These are phyloP conservation scores for Baronia brevicornis DNA, from an alignment of 2,888 invertebrate genomes.

Conservation along the genomic window DNA sequence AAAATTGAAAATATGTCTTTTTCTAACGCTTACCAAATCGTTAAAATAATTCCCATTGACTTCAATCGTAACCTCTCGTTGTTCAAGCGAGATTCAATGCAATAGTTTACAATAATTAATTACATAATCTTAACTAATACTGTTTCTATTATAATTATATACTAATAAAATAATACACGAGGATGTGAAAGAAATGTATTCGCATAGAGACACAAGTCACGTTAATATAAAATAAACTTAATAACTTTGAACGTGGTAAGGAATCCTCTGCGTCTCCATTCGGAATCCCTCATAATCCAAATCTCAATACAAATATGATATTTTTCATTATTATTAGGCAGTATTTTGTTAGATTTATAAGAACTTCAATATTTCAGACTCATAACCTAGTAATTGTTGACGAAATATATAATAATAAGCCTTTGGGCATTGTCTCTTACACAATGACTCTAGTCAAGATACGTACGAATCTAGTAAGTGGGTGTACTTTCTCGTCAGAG, in stretches of 20 bases:
- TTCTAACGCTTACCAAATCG: constrained; percentile 19
- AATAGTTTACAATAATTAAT: constrained; percentile 23
- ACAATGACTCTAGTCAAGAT: no score
- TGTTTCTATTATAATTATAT: constrained; percentile 41
- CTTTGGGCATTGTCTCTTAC: constrained; percentile 24
- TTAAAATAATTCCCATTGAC: constrained; percentile 10
- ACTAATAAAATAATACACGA: constrained; percentile 37
- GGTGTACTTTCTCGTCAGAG: no score
- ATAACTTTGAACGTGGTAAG: constrained; percentile 1
- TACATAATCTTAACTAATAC: constrained; percentile 51
- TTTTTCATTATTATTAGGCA: constrained; percentile 54
- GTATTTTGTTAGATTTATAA: constrained; percentile 62
- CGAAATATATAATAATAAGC: constrained; percentile 24
- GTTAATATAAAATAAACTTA: neutral
- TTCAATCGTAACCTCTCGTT: constrained; percentile 23
- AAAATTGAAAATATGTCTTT: constrained; percentile 23
- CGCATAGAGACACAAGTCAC: constrained; percentile 14
- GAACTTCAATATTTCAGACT: constrained; percentile 44
- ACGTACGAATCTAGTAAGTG: no score
- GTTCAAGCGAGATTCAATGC: constrained; percentile 29
- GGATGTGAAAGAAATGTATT: constrained; percentile 14
- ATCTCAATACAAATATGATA: constrained; percentile 49
- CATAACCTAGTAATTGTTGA: constrained; percentile 66
- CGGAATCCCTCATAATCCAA: constrained; percentile 25
- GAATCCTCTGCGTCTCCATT: constrained; percentile 20